phyloP scores from a whole-genome alignment of 2,888 invertebrate genomes.

The Dynastes tityus region DNA sequence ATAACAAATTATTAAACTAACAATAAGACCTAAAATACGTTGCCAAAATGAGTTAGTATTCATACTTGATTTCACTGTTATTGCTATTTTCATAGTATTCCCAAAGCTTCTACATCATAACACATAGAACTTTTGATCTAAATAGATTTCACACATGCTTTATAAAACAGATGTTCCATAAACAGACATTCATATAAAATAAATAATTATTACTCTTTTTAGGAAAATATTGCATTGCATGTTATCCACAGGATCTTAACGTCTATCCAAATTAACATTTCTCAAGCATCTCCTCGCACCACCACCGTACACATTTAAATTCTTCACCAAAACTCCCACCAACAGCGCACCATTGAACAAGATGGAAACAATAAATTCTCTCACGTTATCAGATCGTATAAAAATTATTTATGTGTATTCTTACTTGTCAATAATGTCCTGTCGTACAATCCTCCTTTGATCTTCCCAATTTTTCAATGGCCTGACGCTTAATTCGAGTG shows the following conservation, averaged over 20 bases:
- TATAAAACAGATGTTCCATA: too few relatives aligned
- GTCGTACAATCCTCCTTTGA: conserved; percentile 14
- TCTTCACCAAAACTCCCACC: neutral
- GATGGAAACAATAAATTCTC: conserved; percentile 17
- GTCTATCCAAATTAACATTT: conserved; percentile 7
- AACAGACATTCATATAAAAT: too few relatives aligned
- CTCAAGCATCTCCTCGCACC: neutral
- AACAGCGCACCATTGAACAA: neutral
- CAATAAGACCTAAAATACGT: too few relatives aligned
- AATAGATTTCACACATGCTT: too few relatives aligned
- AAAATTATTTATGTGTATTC: conserved; percentile 17
- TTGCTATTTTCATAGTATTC: too few relatives aligned
- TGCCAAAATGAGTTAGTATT: too few relatives aligned
- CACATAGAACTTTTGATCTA: too few relatives aligned
- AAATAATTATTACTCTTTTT: too few relatives aligned
- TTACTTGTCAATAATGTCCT: conserved; percentile 16
- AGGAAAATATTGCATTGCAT: too few relatives aligned
- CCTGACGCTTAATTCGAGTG: conserved; percentile 5
- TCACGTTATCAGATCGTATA: conserved; percentile 20
- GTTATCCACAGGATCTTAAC: neutral
- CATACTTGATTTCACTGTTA: too few relatives aligned
- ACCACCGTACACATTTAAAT: neutral
- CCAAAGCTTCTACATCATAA: too few relatives aligned
- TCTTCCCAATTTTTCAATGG: neutral
- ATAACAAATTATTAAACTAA: too few relatives aligned